Evolutionary conservation across 23 tunicate genomes (phyloP).

Genomic region (Styela clava): DNA sequence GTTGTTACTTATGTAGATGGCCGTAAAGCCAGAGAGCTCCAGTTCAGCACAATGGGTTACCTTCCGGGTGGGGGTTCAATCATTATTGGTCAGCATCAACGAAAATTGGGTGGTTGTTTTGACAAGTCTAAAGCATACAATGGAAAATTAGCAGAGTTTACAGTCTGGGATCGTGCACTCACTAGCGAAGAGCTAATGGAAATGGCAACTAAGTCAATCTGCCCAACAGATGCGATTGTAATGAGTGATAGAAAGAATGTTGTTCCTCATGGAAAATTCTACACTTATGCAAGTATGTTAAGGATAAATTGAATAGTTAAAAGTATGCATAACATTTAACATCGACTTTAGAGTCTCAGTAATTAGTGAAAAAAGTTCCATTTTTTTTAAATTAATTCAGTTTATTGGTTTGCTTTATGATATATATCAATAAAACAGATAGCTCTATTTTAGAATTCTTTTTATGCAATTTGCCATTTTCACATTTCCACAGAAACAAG

Average conservation of each 20-base stretch:
- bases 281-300: background rate
- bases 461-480: too few relatives aligned
- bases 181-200: background rate
- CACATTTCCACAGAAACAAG: too few relatives aligned
- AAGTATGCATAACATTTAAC: too few relatives aligned
- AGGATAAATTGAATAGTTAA: too few relatives aligned
- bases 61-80: constrained; percentile 16
- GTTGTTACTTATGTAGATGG: constrained; percentile 5
- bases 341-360: too few relatives aligned
- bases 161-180: constrained; percentile 8
- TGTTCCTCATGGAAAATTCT: background rate
- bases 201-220: background rate
- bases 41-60: background rate
- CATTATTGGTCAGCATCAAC: constrained; percentile 16
- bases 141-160: background rate
- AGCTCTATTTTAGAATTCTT: too few relatives aligned
- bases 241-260: background rate
- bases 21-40: background rate
- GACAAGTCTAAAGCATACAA: constrained; percentile 4
- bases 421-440: too few relatives aligned
- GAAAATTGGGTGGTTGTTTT: constrained; percentile 5
- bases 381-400: too few relatives aligned
- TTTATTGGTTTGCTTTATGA: too few relatives aligned
- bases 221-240: background rate
- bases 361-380: too few relatives aligned